phyloP scores from a whole-genome alignment of 2,888 invertebrate species.

The Lottia gigantea region DNA sequence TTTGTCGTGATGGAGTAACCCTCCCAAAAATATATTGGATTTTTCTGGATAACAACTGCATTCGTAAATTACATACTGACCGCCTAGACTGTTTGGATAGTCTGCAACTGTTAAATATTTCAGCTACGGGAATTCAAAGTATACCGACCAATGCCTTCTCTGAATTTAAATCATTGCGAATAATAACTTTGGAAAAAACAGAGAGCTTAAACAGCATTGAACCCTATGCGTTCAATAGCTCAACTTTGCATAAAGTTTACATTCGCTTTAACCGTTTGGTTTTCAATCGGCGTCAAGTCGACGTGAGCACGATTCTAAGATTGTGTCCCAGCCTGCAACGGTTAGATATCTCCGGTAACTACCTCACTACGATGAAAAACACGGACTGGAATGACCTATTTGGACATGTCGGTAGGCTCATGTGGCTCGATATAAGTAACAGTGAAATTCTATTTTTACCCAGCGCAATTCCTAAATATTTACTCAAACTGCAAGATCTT shows the following conservation, averaged over 20 bases:
- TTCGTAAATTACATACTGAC: background rate
- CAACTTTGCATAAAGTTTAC: background rate
- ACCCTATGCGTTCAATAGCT: background rate
- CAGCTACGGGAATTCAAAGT: background rate
- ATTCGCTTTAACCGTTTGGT: background rate
- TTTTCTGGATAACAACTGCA: background rate
- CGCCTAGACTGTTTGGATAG: background rate
- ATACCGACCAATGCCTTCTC: background rate
- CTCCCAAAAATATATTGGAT: background rate
- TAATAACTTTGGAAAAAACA: background rate
- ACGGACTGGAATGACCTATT: background rate
- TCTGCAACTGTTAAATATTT: background rate
- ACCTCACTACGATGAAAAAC: background rate
- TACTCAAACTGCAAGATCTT: background rate
- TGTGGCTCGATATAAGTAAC: background rate
- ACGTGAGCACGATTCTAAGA: background rate
- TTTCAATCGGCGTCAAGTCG: background rate
- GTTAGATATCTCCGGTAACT: background rate
- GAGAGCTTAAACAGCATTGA: background rate
- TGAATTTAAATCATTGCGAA: background rate
- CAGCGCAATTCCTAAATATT: background rate
- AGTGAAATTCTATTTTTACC: background rate
- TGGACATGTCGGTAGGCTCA: background rate
- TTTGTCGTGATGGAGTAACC: background rate
- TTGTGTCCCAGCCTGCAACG: background rate